Conservation (phyloP, 2,888 invertebrate species). For the Noctua comes region DNA sequence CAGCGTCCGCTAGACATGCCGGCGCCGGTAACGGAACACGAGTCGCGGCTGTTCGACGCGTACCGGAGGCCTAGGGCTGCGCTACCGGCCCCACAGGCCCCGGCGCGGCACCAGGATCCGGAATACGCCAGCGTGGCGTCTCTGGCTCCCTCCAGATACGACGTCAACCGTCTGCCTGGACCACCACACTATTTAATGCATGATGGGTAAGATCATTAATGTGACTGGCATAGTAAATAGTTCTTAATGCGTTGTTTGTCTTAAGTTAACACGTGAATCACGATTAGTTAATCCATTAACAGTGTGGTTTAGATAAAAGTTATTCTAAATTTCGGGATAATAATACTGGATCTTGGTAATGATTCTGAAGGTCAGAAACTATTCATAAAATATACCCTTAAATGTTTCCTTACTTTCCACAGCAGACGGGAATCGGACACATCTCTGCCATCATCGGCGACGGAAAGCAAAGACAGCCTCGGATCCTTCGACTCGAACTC, state of each 20-base stretch:
- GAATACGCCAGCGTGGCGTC: constrained; percentile 88
- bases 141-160: constrained; percentile 82
- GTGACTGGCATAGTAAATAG: neutral
- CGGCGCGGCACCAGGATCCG: constrained; percentile 81
- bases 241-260: constrained; percentile 5
- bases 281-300: too few relatives aligned
- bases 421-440: constrained; percentile 91
- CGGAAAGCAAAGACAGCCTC: constrained; percentile 92
- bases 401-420: constrained; percentile 58
- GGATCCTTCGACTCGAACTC: constrained; percentile 93
- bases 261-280: too few relatives aligned
- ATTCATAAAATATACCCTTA: too few relatives aligned
- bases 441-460: constrained; percentile 91
- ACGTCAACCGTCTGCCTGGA: constrained; percentile 77
- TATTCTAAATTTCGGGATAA: too few relatives aligned
- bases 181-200: constrained; percentile 85
- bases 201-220: constrained; percentile 79
- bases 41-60: constrained; percentile 88
- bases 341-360: too few relatives aligned
- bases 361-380: too few relatives aligned
- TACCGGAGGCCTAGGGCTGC: constrained; percentile 85
- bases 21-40: constrained; percentile 87
- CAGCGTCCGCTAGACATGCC: constrained; percentile 91
- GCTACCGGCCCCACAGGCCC: constrained; percentile 83
- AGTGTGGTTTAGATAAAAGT: too few relatives aligned